Base-by-base conservation (phyloP, 2,113 vertebrate species). In the Zosterops lateralis region DNA sequence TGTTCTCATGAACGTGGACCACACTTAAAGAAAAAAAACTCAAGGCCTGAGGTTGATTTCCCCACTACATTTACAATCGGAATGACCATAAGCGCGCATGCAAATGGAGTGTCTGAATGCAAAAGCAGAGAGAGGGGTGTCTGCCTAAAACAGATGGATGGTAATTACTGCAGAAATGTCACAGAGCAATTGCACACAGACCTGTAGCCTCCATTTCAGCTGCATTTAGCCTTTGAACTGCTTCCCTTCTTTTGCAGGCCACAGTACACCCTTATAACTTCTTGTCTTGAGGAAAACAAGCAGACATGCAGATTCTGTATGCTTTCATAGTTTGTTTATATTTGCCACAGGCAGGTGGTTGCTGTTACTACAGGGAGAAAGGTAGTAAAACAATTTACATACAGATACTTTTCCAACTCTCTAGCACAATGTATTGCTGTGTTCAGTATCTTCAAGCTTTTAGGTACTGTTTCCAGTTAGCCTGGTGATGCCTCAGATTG, bases 161-260 rank as follows among this genome's bases (percentile, higher is more conserved):
- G 51, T 74, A 95, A 95, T 90, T 94, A 34, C 75, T 81, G n/a
- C 60, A 71, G 84, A 94, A 94, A 91, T 91, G 87, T 79, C 82
- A 92, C 64, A 22, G 84, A 92, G 67, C 64, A 85, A 88, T 88
- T 90, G 79, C 2, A 0, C 40, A 13, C 78, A 81, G 91, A 90
- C 82, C 82, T 90, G 77, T 66, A 91, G 64, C 91, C 72, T 85
- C 64, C 31, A 26, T 93, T 95, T 84, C 81, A 80, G 75, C 64
- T 86, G 67, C 89, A 38, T 81, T 94, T 86, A 91, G 47, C 79
- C 85, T 95, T 83, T 91, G 78, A 85, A 89, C 45, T 62, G 7
- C 34, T 83, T 88, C 32, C 12, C 19, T 45, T 68, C 62, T 73
- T 65, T 44, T 45, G n/a, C 50, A 56, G 56, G 25, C 56, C 64